These are phyloP conservation scores for Yponomeuta sedellus DNA, from an alignment of 2,888 invertebrate genomes.

Conservation along the genomic window DNA sequence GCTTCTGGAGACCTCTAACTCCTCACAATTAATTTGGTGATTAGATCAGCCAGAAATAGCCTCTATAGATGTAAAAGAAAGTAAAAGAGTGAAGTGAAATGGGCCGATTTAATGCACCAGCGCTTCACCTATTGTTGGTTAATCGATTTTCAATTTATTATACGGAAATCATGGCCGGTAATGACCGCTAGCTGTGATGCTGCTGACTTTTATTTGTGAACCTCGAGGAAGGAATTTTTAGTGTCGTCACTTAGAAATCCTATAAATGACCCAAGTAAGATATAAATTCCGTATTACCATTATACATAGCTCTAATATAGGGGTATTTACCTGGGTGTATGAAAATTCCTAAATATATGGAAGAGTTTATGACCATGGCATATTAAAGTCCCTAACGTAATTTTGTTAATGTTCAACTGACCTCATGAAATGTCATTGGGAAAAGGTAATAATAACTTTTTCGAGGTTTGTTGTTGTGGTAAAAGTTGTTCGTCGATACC, in stretches of 20 bases:
- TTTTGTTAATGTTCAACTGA: too few relatives aligned
- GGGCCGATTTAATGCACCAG: constrained; percentile 54
- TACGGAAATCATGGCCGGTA: constrained; percentile 35
- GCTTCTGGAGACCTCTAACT: neutral
- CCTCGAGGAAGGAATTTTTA: neutral
- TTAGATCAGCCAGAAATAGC: neutral
- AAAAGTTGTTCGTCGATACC: too few relatives aligned
- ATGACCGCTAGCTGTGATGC: neutral
- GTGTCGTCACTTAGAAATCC: neutral
- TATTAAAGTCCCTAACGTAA: too few relatives aligned
- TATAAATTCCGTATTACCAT: too few relatives aligned
- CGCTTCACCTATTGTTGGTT: constrained; percentile 19
- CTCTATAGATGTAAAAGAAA: constrained; percentile 35
- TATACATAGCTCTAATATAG: too few relatives aligned
- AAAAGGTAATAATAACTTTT: too few relatives aligned
- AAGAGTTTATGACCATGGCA: too few relatives aligned
- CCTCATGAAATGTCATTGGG: too few relatives aligned
- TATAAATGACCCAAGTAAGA: neutral
- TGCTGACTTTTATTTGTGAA: neutral
- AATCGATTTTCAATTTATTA: constrained; percentile 41
- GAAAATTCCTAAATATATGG: too few relatives aligned
- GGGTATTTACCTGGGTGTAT: too few relatives aligned
- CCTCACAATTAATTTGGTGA: neutral
- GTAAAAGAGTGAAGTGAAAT: constrained; percentile 33
- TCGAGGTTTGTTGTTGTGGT: too few relatives aligned